Conservation (phyloP, 2,797 vertebrate genomes). For the Lepidocolaptes lacrymiger region DNA sequence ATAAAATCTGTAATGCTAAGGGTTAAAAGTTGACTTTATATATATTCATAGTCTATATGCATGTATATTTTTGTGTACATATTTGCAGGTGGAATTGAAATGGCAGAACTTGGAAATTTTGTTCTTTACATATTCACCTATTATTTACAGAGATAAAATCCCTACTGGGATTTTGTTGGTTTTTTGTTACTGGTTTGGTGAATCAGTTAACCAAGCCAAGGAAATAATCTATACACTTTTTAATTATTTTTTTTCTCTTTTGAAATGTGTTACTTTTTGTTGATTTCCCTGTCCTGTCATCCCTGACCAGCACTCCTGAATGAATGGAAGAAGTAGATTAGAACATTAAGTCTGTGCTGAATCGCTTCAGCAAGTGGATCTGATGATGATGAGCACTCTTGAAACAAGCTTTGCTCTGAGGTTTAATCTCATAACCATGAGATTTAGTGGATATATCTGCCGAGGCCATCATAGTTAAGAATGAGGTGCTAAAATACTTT, state of each 20-base stretch:
- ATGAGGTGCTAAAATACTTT: neutral
- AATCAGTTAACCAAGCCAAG: neutral
- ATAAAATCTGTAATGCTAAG: neutral
- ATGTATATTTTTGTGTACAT: neutral
- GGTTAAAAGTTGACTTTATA: neutral
- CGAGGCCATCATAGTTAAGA: neutral
- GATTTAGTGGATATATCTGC: neutral
- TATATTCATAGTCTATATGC: neutral
- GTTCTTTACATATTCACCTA: accelerated
- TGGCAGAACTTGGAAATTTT: neutral
- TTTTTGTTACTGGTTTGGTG: neutral
- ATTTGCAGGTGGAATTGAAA: neutral
- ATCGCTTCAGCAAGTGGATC: neutral
- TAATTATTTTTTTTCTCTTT: neutral
- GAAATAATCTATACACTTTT: neutral
- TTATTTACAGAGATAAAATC: neutral
- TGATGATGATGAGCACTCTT: neutral
- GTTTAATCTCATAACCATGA: neutral
- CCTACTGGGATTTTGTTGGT: neutral
- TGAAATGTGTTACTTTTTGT: neutral
- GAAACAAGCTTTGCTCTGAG: conserved; percentile 11
- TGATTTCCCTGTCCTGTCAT: neutral
- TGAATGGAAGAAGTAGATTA: neutral
- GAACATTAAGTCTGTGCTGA: neutral
- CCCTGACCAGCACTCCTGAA: neutral